Conservation (phyloP, 2,888 invertebrate genomes). For the Epicampocera succincta region DNA sequence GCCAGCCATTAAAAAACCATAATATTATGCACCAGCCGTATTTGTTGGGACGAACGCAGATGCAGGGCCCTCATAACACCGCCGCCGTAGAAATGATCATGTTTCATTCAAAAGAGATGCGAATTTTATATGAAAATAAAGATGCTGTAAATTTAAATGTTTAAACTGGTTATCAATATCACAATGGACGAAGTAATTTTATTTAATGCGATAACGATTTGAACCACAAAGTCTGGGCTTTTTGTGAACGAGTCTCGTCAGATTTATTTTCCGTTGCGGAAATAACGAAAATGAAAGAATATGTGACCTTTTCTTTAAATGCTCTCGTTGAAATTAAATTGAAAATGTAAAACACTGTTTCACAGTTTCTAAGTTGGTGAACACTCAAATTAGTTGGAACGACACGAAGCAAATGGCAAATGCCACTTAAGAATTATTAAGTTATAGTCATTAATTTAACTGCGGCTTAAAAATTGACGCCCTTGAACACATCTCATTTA, state of each 20-base stretch:
- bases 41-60: not conserved
- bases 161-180: conserved; percentile 39
- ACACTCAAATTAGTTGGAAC: no score
- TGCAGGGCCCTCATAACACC: conserved; percentile 23
- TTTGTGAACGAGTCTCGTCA: no score
- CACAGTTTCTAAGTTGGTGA: no score
- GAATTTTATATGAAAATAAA: conserved; percentile 34
- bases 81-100: conserved; percentile 56
- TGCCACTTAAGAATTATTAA: conserved; percentile 23
- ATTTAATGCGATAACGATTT: not conserved
- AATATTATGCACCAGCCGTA: conserved; percentile 74
- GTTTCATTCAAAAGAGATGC: conserved; percentile 31
- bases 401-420: conserved; percentile 4
- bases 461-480: not conserved
- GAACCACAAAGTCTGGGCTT: no score
- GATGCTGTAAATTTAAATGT: conserved; percentile 43
- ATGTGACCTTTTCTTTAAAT: no score
- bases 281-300: no score
- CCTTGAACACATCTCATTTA: conserved; percentile 49
- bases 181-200: conserved; percentile 16
- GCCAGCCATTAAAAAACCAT: conserved; percentile 82
- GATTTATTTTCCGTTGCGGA: no score
- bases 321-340: no score
- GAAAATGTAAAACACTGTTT: no score
- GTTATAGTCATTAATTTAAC: conserved; percentile 31